These are phyloP conservation scores for Bellardia pandia DNA, from an alignment of 2,888 invertebrate genomes.

Conservation along the genomic window DNA sequence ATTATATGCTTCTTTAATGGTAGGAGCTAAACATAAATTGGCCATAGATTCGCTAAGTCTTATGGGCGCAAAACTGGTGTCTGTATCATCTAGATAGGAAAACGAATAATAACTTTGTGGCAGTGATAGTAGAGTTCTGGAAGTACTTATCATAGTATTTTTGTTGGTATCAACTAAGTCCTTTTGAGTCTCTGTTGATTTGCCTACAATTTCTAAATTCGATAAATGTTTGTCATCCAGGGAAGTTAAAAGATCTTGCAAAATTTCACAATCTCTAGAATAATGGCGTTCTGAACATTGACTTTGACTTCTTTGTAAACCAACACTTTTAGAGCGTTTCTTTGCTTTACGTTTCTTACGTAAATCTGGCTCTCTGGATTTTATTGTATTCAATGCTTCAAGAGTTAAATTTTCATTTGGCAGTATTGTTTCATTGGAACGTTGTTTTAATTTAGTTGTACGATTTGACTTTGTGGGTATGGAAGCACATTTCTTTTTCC, in stretches of 20 bases:
- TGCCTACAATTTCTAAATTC: slow-evolving; percentile 75
- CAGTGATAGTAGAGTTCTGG: slow-evolving; percentile 48
- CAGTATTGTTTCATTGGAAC: slow-evolving; percentile 51
- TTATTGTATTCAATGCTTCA: slow-evolving; percentile 58
- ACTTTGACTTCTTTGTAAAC: slow-evolving; percentile 75
- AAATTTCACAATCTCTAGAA: slow-evolving; percentile 80
- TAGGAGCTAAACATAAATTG: slow-evolving; percentile 81
- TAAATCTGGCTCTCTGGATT: slow-evolving; percentile 47
- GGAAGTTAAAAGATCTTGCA: slow-evolving; percentile 76
- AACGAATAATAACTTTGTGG: slow-evolving; percentile 8
- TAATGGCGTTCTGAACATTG: slow-evolving; percentile 68
- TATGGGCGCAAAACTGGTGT: slow-evolving; percentile 65
- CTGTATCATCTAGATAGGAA: slow-evolving; percentile 45
- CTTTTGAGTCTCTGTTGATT: slow-evolving; percentile 52
- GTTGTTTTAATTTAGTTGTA: slow-evolving; percentile 43
- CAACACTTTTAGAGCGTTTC: slow-evolving; percentile 80
- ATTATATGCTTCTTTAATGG: slow-evolving; percentile 80
- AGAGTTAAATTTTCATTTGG: slow-evolving; percentile 60
- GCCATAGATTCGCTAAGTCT: slow-evolving; percentile 82
- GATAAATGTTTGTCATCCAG: slow-evolving; percentile 68
- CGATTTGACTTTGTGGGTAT: slow-evolving; percentile 9
- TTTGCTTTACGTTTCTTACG: slow-evolving; percentile 60
- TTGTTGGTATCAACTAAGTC: slow-evolving; percentile 73
- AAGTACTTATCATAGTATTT: slow-evolving; percentile 58
- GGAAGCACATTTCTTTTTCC: slow-evolving; percentile 66